Conservation (phyloP, 2,888 invertebrate genomes). For the Tachystola acroxantha region DNA sequence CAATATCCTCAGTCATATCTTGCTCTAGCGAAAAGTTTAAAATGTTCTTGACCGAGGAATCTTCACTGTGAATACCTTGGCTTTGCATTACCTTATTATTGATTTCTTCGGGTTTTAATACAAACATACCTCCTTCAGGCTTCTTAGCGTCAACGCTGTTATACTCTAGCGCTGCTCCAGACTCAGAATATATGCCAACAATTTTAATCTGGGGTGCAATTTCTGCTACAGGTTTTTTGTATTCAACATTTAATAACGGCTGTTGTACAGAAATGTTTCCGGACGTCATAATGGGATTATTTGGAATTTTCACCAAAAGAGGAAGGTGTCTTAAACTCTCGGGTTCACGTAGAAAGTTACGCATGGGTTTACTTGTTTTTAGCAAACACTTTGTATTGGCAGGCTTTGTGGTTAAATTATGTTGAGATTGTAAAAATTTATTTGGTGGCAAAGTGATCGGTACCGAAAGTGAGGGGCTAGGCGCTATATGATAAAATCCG, state of each 20-base stretch:
- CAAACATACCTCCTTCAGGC: conserved; percentile 42
- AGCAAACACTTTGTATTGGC: too few species aligned
- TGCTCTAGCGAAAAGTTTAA: conserved; percentile 1
- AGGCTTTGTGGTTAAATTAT: too few species aligned
- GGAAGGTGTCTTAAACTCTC: too few species aligned
- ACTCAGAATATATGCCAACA: conserved; percentile 26
- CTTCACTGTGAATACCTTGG: conserved; percentile 3
- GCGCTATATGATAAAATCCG: conserved; percentile 45
- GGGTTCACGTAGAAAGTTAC: not conserved
- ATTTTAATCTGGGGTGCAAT: conserved; percentile 45
- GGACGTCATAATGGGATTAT: not conserved
- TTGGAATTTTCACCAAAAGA: conserved; percentile 11
- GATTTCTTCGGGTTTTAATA: conserved; percentile 69
- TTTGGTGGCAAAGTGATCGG: conserved; percentile 9
- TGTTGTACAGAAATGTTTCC: not conserved
- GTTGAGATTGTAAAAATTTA: too few species aligned
- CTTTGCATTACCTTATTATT: conserved; percentile 39
- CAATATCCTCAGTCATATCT: conserved; percentile 33
- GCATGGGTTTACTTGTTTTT: not conserved
- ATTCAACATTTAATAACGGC: conserved; percentile 3
- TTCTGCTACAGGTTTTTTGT: conserved; percentile 31
- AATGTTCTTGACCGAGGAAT: not conserved
- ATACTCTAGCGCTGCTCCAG: not conserved
- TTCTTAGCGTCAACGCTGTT: conserved; percentile 14
- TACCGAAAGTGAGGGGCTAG: conserved; percentile 31